phyloP scores from a whole-genome alignment of 2,888 invertebrate species.

The Timema podura region DNA sequence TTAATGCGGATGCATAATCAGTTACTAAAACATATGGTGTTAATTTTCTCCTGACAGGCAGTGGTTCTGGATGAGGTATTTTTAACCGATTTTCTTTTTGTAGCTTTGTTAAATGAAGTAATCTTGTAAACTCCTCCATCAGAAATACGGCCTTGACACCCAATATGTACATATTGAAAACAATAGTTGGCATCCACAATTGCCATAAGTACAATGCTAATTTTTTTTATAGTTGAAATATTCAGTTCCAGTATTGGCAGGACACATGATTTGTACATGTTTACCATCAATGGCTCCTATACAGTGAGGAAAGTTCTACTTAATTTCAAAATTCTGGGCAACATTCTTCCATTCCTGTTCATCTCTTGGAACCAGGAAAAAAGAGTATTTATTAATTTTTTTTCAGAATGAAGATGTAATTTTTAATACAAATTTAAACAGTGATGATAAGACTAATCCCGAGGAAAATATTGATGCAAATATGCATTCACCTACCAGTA shows the following conservation, averaged over 20 bases:
- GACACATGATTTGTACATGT: conserved; percentile 38
- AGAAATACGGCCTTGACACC: conserved; percentile 38
- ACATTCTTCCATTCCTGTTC: conserved; percentile 37
- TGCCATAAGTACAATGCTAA: conserved; percentile 33
- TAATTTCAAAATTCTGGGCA: conserved; percentile 34
- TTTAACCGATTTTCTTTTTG: conserved; percentile 32
- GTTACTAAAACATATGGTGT: background rate
- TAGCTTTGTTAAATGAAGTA: conserved; percentile 34
- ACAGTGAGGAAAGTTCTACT: conserved; percentile 40
- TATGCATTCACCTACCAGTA: background rate
- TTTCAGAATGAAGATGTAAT: background rate
- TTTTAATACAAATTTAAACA: background rate
- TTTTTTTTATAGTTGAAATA: conserved; percentile 39
- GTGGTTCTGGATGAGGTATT: conserved; percentile 29
- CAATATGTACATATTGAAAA: conserved; percentile 39
- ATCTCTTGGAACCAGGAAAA: background rate
- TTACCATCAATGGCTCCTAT: conserved; percentile 40
- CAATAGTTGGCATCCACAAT: conserved; percentile 43
- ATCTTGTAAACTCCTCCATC: conserved; percentile 39
- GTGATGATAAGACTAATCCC: background rate
- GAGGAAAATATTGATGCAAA: background rate
- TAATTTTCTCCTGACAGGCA: conserved; percentile 19
- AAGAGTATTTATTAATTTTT: background rate
- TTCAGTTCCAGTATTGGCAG: conserved; percentile 36
- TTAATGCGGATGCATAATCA: background rate